phyloP scores from a whole-genome alignment of 2,113 vertebrate species.

The Nyctibius bracteatus region DNA sequence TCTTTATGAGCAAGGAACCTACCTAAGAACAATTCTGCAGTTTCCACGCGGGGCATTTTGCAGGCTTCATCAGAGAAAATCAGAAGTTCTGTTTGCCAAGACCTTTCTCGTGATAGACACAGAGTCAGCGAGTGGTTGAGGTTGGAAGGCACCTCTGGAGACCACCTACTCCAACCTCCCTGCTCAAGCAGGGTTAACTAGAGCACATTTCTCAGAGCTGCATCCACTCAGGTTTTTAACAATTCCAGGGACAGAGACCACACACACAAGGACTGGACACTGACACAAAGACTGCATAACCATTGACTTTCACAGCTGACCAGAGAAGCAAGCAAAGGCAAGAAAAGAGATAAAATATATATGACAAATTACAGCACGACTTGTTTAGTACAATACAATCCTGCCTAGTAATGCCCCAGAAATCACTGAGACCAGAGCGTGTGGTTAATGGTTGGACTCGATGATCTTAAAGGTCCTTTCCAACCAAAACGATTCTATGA shows the following conservation, averaged over 20 bases:
- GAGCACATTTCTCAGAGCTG: not conserved
- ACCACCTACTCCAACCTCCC: not conserved
- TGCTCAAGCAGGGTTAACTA: not conserved
- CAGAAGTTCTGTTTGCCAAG: not conserved
- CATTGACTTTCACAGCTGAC: conserved; percentile 23
- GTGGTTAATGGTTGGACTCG: too few relatives aligned
- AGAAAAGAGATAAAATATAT: not conserved
- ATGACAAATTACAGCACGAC: not conserved
- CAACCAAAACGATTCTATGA: too few relatives aligned
- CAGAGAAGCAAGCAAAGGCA: conserved; percentile 19
- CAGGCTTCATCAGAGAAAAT: not conserved
- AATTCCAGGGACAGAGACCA: not conserved
- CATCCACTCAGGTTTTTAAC: not conserved
- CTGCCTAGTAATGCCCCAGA: not conserved
- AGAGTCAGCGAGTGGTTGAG: not conserved
- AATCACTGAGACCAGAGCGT: not conserved
- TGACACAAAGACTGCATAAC: not conserved
- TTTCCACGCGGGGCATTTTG: not conserved
- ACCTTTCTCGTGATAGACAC: not conserved
- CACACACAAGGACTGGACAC: not conserved
- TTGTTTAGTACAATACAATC: conserved; percentile 8
- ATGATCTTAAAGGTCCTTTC: too few relatives aligned
- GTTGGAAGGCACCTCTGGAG: not conserved
- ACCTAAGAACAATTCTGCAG: not conserved
- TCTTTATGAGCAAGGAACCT: not conserved